phyloP scores from a whole-genome alignment of 2,797 vertebrate species.

The Fringilla coelebs region DNA sequence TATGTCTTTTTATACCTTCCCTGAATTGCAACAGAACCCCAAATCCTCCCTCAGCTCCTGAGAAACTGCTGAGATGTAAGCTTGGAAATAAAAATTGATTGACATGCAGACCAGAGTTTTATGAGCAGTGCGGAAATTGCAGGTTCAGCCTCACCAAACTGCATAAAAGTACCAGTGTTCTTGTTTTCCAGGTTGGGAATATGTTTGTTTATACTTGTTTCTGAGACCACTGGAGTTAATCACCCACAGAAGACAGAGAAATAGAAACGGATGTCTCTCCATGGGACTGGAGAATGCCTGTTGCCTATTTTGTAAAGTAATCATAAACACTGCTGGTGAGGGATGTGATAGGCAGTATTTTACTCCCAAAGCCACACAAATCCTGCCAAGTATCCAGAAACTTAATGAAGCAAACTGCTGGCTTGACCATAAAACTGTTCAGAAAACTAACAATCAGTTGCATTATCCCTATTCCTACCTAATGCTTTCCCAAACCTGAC shows the following conservation, averaged over 20 bases:
- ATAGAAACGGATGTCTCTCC: background rate
- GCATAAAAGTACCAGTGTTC: background rate
- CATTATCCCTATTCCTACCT: background rate
- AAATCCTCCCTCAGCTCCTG: slow-evolving; percentile 26
- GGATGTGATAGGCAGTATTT: background rate
- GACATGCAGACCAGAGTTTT: slow-evolving; percentile 58
- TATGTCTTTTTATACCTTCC: slow-evolving; percentile 68
- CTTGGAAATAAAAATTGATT: slow-evolving; percentile 69
- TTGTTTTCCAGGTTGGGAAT: background rate
- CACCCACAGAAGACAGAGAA: slow-evolving; percentile 22
- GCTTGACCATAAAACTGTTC: background rate
- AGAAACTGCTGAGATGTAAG: slow-evolving; percentile 68
- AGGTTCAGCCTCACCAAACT: slow-evolving; percentile 22
- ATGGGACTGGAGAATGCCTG: background rate
- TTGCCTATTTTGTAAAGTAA: slow-evolving; percentile 4
- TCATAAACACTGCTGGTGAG: background rate
- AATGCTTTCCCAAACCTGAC: background rate
- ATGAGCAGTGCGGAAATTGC: slow-evolving; percentile 25
- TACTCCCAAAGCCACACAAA: background rate
- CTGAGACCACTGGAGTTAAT: slow-evolving; percentile 31
- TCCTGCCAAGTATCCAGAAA: background rate
- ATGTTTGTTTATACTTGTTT: slow-evolving; percentile 36
- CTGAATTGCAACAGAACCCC: slow-evolving; percentile 45
- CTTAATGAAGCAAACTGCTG: background rate
- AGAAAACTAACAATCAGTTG: background rate